phyloP scores from a whole-genome alignment of 2,113 vertebrate genomes.

The cattle (Bos taurus) region ARS-UCD2.0 NC_037342.1:72378501-72379000 shows the following conservation, averaged over 20 bases:
- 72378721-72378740: rapidly evolving
- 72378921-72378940: neutral
- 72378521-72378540: neutral
- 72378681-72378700: neutral
- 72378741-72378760: no score
- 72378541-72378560: neutral
- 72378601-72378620: neutral
- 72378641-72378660: neutral
- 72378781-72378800: no score
- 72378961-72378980: neutral
- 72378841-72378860: neutral
- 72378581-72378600: neutral
- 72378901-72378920: neutral
- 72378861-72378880: neutral
- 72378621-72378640: neutral
- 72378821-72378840: neutral
- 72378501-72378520: neutral
- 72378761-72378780: no score
- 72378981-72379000: neutral
- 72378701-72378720: no score
- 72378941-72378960: neutral
- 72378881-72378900: slow-evolving; percentile 3
- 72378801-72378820: no score
- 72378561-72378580: neutral
- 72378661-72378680: neutral